Evolutionary conservation across 2,113 vertebrate genomes (phyloP), one percentile per base, ranked within the genome.

Genomic region (Corythaeola cristata): DNA sequence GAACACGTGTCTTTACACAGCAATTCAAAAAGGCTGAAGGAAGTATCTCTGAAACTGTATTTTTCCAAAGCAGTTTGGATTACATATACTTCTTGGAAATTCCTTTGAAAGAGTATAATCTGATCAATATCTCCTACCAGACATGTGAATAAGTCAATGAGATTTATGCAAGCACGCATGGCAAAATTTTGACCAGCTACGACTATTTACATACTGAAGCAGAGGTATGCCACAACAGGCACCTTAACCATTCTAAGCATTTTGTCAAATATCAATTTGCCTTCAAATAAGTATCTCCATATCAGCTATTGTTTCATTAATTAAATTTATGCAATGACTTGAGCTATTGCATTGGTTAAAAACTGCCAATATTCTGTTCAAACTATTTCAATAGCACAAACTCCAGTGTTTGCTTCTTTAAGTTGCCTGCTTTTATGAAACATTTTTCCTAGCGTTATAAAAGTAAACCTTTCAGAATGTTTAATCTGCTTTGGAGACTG

Each of bases 401-500:
- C 55, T 45, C 49, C 45, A 62, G 0, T 4, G 44, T 67, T 78
- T 87, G 30, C 41, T 81, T 84, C 56, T 74, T 64, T 73, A 68
- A 84, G 27, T 24, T 58, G 37, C 49, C 87, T 68, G 64, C n/a
- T 96, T 87, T 85, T 69, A 86, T 37, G 64, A 81, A 80, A 74
- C 3, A 1, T 58, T 58, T 74, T 47, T 89, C 27, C 68, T 64
- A 68, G 24, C 81, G 27, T 80, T 93, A 80, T 41, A 72, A 78
- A 95, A 85, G 49, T 68, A 90, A 94, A 79, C 16, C 12, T 82
- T 92, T 89, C 62, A 68, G 32, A 87, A 88, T 32, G 27, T 63
- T 81, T 93, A 63, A 90, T 93, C 73, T 81, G 27, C 87, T 95
- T 88, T 87, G 68, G 56, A 90, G 56, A 76, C 39, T n/a, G 8